Percentiles rank a stretch among this genome's conserved stretches.
Evolutionary conservation across 2,113 vertebrate genomes (phyloP).

Genomic region (Zosterops borbonicus): DNA sequence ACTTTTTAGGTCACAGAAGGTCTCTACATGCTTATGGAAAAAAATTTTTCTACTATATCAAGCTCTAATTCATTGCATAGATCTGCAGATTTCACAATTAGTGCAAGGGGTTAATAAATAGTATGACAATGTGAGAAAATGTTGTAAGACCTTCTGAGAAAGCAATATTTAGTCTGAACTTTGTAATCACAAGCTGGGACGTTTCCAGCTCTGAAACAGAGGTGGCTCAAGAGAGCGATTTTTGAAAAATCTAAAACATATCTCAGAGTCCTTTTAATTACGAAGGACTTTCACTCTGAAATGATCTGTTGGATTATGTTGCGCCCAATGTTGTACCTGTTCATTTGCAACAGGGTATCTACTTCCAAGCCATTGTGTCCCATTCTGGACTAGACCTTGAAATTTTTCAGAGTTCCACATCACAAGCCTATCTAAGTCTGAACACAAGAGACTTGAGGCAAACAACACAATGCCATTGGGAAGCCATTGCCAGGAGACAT

Average conservation of each 20-base stretch:
- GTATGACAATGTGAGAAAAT: neutral
- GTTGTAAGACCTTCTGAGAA: neutral
- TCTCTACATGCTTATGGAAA: neutral
- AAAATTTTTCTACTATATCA: conserved; percentile 1
- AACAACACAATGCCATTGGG: neutral
- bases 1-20: neutral
- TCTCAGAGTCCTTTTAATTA: neutral
- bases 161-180: neutral
- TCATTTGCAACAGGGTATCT: neutral
- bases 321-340: neutral
- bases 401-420: neutral
- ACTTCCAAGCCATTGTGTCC: neutral
- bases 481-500: neutral
- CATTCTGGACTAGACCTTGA: neutral
- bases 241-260: neutral
- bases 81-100: conserved; percentile 21
- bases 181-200: neutral
- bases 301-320: neutral
- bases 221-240: neutral
- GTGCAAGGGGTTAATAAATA: conserved; percentile 14
- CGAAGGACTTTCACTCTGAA: neutral
- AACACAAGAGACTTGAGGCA: neutral
- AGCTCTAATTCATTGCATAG: neutral
- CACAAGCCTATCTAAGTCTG: rapidly evolving
- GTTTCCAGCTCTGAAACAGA: neutral